Evolutionary conservation across 2,113 vertebrate species (phyloP), one percentile per base, ranked within the genome.

Genomic region (Toxotes chatareus): DNA sequence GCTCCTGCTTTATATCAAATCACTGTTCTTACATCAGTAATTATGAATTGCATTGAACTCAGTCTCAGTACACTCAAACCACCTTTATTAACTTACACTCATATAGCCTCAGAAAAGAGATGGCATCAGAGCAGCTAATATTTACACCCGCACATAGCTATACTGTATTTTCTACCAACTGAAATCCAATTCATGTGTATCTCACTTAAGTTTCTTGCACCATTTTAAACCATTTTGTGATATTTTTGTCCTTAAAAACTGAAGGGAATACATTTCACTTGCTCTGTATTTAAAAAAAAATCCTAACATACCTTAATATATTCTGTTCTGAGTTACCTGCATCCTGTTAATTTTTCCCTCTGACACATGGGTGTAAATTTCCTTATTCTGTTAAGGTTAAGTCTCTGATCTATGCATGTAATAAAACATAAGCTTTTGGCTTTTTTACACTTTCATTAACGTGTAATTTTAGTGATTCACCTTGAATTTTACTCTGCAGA

Each of bases 21-120:
- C 5, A 64, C 73, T 64, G n/a, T 55, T 49, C 59, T 65, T 60
- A 57, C 51, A 42, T 64, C 44, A 46, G n/a, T 73, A 27, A 73
- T 67, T 66, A 59, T 66, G 60, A 77, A 83, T 51, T 56, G 10
- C 57, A 31, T 61, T 62, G 5, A 53, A 53, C 23, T 73, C 46
- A 17, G 14, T 49, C 46, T 49, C 46, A 21, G 32, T 23, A 36
- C 36, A n/a, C 44, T 61, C 17, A 42, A 21, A 66, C 66, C 53
- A 16, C 44, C 44, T 61, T 61, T 42, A 72, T 61, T 60, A 75
- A 68, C 7, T 76, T 63, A 34, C 67, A 19, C 51, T 66, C 5
- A 10, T 56, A 27, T 38, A 5, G 36, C 21, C 32, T 31, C 19
- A 55, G 46, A 73, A 63, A 47, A 32, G 42, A 78, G n/a, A 53